Evolutionary conservation across 2,888 invertebrate genomes (phyloP).

Genomic region (Stenodera caucasica): DNA sequence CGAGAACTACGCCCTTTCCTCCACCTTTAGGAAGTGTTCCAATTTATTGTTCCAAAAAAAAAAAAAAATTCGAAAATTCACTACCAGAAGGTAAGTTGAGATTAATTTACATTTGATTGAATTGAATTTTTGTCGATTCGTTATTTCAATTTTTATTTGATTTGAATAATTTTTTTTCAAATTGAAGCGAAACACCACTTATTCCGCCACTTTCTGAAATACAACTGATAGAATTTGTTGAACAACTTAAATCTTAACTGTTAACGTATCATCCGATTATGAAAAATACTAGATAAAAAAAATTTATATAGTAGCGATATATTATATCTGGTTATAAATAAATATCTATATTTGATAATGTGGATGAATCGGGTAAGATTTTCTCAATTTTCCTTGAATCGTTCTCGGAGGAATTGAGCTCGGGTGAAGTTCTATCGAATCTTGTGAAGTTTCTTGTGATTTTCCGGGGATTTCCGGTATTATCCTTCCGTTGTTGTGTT

Average conservation of each 20-base stretch:
- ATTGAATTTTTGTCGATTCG: not conserved
- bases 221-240: constrained; percentile 18
- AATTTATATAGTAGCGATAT: constrained; percentile 4
- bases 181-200: not conserved
- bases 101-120: not conserved
- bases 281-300: constrained; percentile 16
- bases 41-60: no score
- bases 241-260: constrained; percentile 19
- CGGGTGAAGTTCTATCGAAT: no score
- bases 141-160: constrained; percentile 2
- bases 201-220: constrained; percentile 4
- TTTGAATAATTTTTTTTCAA: not conserved
- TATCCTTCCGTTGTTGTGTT: not conserved
- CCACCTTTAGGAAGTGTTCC: not conserved
- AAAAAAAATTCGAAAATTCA: no score
- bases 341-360: not conserved
- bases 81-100: no score
- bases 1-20: not conserved
- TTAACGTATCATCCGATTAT: constrained; percentile 23
- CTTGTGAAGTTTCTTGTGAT: not conserved
- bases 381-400: not conserved
- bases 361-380: not conserved
- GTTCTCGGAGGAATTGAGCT: no score
- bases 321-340: not conserved
- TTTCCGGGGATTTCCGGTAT: not conserved